phyloP scores from a whole-genome alignment of 2,888 invertebrate species.

The Polyommatus iphigenia region DNA sequence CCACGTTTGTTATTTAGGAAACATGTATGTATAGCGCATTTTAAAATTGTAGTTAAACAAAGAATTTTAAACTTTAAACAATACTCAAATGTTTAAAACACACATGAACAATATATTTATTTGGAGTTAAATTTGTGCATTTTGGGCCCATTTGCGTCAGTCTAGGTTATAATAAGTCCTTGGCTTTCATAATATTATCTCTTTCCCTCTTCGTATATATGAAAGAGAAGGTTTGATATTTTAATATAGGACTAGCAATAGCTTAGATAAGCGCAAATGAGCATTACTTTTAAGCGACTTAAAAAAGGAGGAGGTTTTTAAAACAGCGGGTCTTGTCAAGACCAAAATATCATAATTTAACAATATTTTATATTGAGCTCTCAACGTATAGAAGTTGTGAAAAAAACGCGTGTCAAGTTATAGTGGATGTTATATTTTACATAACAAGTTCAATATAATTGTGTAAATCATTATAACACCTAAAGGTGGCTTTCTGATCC shows the following conservation, averaged over 20 bases:
- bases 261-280: not conserved
- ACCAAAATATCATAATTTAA: not conserved
- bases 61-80: constrained; percentile 14
- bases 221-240: no score
- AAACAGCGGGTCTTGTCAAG: not conserved
- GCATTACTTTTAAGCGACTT: no score
- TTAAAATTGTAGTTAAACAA: not conserved
- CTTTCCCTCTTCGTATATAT: no score
- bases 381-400: not conserved
- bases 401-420: not conserved
- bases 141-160: not conserved
- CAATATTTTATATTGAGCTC: not conserved
- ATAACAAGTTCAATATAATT: no score
- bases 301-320: not conserved
- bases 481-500: no score
- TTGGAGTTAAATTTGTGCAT: not conserved
- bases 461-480: no score
- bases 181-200: not conserved
- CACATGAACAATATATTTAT: not conserved
- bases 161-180: not conserved
- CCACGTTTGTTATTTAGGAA: constrained; percentile 8
- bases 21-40: constrained; percentile 53
- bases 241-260: not conserved
- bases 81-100: constrained; percentile 22
- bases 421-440: no score